These are phyloP conservation scores for Philaenus spumarius DNA, from an alignment of 1,140 invertebrate species.

Conservation along the genomic window DNA sequence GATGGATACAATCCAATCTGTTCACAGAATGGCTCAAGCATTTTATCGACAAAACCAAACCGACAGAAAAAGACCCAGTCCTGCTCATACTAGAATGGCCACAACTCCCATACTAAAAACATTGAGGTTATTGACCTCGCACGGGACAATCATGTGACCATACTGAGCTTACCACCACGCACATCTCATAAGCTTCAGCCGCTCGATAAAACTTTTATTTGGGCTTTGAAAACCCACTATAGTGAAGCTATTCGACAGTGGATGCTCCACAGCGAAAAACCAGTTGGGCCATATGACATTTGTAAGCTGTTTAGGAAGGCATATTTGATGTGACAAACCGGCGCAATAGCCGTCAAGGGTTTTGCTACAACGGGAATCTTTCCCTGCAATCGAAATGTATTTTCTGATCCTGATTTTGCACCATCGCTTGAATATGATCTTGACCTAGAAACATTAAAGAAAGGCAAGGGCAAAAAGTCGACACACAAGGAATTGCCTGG, in stretches of 20 bases:
- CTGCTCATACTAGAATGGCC: too few species aligned
- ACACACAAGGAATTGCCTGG: too few species aligned
- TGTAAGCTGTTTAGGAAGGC: constrained; percentile 33
- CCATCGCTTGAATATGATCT: too few species aligned
- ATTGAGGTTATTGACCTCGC: constrained; percentile 35
- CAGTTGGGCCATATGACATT: constrained; percentile 11
- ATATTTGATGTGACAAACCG: constrained; percentile 33
- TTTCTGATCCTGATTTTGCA: constrained; percentile 15
- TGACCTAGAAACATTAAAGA: too few species aligned
- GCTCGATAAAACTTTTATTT: constrained; percentile 36
- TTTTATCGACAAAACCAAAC: too few species aligned
- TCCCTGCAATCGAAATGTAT: constrained; percentile 13
- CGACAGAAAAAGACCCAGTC: too few species aligned
- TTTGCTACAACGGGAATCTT: constrained; percentile 12
- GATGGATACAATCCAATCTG: too few species aligned
- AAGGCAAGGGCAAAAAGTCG: too few species aligned
- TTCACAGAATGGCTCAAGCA: too few species aligned
- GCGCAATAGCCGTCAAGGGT: constrained; percentile 30
- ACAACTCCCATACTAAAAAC: too few species aligned
- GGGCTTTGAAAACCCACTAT: constrained; percentile 37
- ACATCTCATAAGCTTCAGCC: constrained; percentile 37
- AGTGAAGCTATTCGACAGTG: constrained; percentile 12
- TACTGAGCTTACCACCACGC: constrained; percentile 37
- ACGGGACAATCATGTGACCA: constrained; percentile 34
- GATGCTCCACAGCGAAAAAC: background rate